phyloP scores from a whole-genome alignment of 2,113 vertebrate genomes.

The Vulpes ferrilata region DNA sequence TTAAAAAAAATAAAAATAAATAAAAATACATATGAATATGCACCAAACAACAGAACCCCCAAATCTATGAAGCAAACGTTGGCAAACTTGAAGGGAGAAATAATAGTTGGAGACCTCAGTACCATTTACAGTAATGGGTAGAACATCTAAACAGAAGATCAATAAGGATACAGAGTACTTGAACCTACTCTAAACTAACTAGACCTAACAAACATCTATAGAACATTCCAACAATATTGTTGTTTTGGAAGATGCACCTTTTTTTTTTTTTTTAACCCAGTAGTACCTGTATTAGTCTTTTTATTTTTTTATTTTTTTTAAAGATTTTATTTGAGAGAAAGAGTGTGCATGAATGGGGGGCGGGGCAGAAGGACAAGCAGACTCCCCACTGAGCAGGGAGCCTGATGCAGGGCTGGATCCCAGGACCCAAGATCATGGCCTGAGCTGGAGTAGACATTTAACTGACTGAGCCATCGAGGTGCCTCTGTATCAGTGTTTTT shows the following conservation, averaged over 20 bases:
- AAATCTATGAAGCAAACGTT: conserved; percentile 23
- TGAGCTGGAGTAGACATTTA: too few relatives aligned
- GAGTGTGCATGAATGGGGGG: too few relatives aligned
- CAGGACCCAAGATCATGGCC: too few relatives aligned
- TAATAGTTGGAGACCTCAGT: not conserved
- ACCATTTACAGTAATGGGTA: not conserved
- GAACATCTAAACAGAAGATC: not conserved
- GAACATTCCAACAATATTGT: not conserved
- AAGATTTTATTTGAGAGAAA: too few relatives aligned
- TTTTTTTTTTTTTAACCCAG: not conserved
- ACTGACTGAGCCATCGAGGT: too few relatives aligned
- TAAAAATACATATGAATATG: not conserved
- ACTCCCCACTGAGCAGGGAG: too few relatives aligned
- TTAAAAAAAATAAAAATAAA: too few relatives aligned
- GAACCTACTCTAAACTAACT: not conserved
- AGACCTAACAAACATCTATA: not conserved
- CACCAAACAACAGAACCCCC: not conserved
- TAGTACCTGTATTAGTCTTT: not conserved
- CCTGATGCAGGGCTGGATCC: too few relatives aligned
- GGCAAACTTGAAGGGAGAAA: conserved; percentile 7
- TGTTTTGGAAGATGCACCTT: not conserved
- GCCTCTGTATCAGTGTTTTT: not conserved
- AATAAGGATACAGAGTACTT: not conserved
- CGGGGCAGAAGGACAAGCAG: too few relatives aligned
- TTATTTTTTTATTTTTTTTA: not conserved